Evolutionary conservation across 1,140 invertebrate species (phyloP).

Genomic region (Drosophila carrolli): DNA sequence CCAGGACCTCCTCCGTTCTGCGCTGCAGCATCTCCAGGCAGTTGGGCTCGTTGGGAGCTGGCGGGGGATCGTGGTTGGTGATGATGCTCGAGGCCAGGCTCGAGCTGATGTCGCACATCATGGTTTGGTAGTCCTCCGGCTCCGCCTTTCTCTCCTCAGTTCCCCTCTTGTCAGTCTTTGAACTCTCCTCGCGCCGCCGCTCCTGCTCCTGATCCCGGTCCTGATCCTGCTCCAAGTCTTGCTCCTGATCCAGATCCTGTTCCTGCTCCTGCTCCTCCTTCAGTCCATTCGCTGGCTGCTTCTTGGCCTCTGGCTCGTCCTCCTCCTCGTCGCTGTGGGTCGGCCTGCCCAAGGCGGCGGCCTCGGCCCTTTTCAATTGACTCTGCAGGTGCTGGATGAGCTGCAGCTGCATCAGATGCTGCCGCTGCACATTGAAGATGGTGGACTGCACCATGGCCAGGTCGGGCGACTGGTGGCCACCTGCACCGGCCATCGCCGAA

Average conservation of each 20-base stretch:
- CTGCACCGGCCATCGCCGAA: slow-evolving; percentile 88
- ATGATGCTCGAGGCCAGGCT: slow-evolving; percentile 94
- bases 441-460: slow-evolving; percentile 94
- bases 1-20: slow-evolving; percentile 94
- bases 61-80: slow-evolving; percentile 92
- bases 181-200: slow-evolving; percentile 53
- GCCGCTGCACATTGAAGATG: slow-evolving; percentile 95
- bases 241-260: neutral
- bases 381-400: slow-evolving; percentile 96
- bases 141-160: slow-evolving; percentile 11
- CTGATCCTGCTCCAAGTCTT: slow-evolving; percentile 2
- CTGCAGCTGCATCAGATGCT: slow-evolving; percentile 97
- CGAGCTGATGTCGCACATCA: slow-evolving; percentile 85
- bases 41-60: slow-evolving; percentile 89
- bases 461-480: slow-evolving; percentile 88
- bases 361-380: slow-evolving; percentile 87
- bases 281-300: slow-evolving; percentile 11
- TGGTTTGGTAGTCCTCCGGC: slow-evolving; percentile 48
- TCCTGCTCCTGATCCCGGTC: neutral
- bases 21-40: slow-evolving; percentile 96
- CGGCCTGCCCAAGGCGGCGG: slow-evolving; percentile 50
- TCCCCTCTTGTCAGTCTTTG: slow-evolving; percentile 63
- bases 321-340: slow-evolving; percentile 35
- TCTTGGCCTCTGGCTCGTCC: slow-evolving; percentile 24
- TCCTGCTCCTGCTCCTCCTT: slow-evolving; percentile 3